phyloP scores from a whole-genome alignment of 2,888 invertebrate genomes.

The Drosophila formosana region DNA sequence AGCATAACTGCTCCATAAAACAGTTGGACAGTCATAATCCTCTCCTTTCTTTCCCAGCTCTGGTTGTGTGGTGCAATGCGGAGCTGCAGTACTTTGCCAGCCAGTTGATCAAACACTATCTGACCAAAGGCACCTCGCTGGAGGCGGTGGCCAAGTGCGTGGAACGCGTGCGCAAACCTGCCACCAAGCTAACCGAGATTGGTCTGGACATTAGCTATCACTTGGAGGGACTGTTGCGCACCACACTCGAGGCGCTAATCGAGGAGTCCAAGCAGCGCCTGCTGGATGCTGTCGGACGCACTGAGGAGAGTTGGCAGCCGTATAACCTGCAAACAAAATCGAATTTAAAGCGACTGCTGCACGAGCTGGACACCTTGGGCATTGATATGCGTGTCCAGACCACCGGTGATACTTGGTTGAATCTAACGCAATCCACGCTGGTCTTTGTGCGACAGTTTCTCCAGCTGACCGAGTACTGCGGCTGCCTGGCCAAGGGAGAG shows the following conservation, averaged over 20 bases:
- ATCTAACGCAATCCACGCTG: constrained; percentile 84
- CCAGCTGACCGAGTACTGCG: constrained; percentile 83
- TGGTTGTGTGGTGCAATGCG: constrained; percentile 96
- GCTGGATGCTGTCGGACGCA: constrained; percentile 84
- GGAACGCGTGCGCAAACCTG: constrained; percentile 89
- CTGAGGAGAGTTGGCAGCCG: constrained; percentile 85
- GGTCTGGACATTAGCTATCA: constrained; percentile 97
- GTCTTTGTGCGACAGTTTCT: constrained; percentile 84
- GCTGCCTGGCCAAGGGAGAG: constrained; percentile 84
- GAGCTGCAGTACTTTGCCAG: constrained; percentile 92
- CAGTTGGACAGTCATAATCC: background rate
- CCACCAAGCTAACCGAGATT: constrained; percentile 86
- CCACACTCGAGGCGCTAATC: constrained; percentile 86
- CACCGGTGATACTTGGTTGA: constrained; percentile 85
- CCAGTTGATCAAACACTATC: constrained; percentile 94
- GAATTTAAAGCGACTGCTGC: constrained; percentile 82
- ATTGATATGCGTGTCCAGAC: constrained; percentile 83
- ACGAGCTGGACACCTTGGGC: constrained; percentile 83
- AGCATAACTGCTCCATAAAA: constrained; percentile 41
- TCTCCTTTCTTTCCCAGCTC: constrained; percentile 86
- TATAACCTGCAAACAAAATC: constrained; percentile 85
- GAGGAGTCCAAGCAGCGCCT: constrained; percentile 84
- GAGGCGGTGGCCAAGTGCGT: constrained; percentile 95
- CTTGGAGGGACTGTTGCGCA: constrained; percentile 93
- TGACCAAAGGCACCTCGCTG: constrained; percentile 94